A percentile compares a stretch with the other conserved stretches of the same genome.
phyloP scores from a whole-genome alignment of 2,888 invertebrate genomes.

The Dolomedes plantarius region DNA sequence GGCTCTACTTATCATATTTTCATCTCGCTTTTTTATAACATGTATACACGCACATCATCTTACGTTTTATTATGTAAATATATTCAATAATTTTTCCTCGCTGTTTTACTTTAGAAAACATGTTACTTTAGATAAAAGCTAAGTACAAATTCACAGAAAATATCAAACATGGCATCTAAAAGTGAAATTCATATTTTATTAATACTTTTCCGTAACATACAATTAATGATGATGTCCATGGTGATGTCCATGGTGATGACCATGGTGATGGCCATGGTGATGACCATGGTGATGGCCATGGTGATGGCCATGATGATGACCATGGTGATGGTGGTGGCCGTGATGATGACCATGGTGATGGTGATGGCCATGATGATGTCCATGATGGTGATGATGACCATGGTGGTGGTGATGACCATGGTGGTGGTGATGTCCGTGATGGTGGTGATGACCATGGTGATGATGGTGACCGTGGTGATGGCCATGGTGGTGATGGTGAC shows the following conservation, averaged over 20 bases:
- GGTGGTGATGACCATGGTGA: background rate
- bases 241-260: background rate
- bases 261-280: background rate
- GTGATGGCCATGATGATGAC: background rate
- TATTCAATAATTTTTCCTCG: too few relatives aligned
- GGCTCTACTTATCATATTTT: too few relatives aligned
- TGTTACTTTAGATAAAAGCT: too few relatives aligned
- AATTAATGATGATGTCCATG: background rate
- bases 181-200: too few relatives aligned
- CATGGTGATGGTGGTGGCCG: background rate
- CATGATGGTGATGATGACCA: constrained; percentile 4
- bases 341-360: constrained; percentile 9
- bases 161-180: too few relatives aligned
- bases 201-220: too few relatives aligned
- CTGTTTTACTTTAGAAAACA: too few relatives aligned
- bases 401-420: background rate
- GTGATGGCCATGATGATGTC: background rate
- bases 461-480: background rate
- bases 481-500: background rate
- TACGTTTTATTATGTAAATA: too few relatives aligned
- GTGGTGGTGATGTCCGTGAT: constrained; percentile 2
- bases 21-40: too few relatives aligned
- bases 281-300: constrained; percentile 1
- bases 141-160: too few relatives aligned
- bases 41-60: too few relatives aligned